Evolutionary conservation across 2,797 vertebrate genomes (phyloP), one percentile per base, ranked within the genome.

Genomic region (Novumbra hubbsi): DNA sequence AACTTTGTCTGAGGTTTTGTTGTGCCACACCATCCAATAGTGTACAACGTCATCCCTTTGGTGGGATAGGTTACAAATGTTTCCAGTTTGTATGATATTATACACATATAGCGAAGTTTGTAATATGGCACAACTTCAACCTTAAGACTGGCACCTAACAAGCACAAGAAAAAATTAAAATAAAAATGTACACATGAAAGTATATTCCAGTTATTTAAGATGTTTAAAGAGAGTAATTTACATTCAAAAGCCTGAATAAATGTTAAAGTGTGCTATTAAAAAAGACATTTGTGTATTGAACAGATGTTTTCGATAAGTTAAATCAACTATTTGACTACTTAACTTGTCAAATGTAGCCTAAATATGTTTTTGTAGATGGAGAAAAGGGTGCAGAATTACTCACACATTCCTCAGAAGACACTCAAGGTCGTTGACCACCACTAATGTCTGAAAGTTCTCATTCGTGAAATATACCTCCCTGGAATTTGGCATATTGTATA

Each of bases 361-460:
- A 19, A 60, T 19, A 30, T 70, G 1, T 6, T 2, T 62, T 16
- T 52, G 78, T 76, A 68, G 76, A 67, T 83, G 66, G 27, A 11
- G 28, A 64, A 27, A 38, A 55, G 49, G 55, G 17, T 41, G 68
- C 55, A 76, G 30, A 34, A 30, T 30, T 32, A 9, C 63, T 80
- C 34, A 66, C 24, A 70, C 72, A 73, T 78, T 83, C 78, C 79
- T 76, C 30, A 38, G 38, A 45, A 49, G 2, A 62, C 52, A 14
- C 30, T 27, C 27, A 21, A 66, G 62, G 21, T 60, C 1, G 52
- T 77, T 19, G 62, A 32, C n/a, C 66, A 68, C 4, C 48, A 32
- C 11, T 24, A 24, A 48, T 11, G 41, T 45, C 41, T 45, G 11
- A 27, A 49, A 17, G 67, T 49, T 12, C 55, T 11, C 11, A 68